A percentile compares a stretch with the other conserved stretches of the same genome.
phyloP scores from a whole-genome alignment of 2,888 invertebrate species.

The Spicauda simplicius region DNA sequence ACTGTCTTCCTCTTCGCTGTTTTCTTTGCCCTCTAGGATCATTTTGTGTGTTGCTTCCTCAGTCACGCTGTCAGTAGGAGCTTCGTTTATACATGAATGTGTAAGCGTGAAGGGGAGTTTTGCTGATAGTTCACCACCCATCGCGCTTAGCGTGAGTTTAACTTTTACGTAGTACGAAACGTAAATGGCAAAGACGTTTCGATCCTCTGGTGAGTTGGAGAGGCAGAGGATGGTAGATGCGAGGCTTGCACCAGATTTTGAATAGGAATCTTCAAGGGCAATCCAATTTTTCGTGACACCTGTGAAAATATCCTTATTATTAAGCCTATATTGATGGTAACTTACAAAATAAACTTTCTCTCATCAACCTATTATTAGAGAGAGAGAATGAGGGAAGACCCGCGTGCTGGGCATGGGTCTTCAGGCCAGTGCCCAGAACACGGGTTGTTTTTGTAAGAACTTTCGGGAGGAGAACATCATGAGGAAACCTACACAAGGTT shows the following conservation, averaged over 20 bases:
- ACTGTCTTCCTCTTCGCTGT: slow-evolving; percentile 74
- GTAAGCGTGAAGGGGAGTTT: slow-evolving; percentile 93
- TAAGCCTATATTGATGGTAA: not conserved
- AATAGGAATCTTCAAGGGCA: slow-evolving; percentile 93
- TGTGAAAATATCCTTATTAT: slow-evolving; percentile 52
- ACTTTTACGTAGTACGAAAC: slow-evolving; percentile 96
- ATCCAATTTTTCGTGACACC: slow-evolving; percentile 96
- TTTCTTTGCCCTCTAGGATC: slow-evolving; percentile 77
- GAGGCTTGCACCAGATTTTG: slow-evolving; percentile 87
- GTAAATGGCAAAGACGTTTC: slow-evolving; percentile 95
- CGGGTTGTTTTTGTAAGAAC: no score
- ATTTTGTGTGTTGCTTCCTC: slow-evolving; percentile 79
- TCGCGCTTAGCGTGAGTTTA: slow-evolving; percentile 91
- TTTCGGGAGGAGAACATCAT: no score
- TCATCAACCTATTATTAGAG: no score
- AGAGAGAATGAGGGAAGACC: no score
- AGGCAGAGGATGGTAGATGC: slow-evolving; percentile 85
- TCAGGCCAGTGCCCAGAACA: no score
- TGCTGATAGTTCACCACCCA: slow-evolving; percentile 91
- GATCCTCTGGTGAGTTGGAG: slow-evolving; percentile 87
- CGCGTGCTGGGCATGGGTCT: no score
- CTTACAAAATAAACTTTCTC: no score
- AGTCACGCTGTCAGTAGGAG: slow-evolving; percentile 82
- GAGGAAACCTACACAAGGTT: no score
- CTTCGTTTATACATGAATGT: slow-evolving; percentile 88